A percentile compares a stretch with the other conserved stretches of the same genome.
Conservation (phyloP, 35 echinoderm and acorn worm genomes). For the Holothuria glaberrima region DNA sequence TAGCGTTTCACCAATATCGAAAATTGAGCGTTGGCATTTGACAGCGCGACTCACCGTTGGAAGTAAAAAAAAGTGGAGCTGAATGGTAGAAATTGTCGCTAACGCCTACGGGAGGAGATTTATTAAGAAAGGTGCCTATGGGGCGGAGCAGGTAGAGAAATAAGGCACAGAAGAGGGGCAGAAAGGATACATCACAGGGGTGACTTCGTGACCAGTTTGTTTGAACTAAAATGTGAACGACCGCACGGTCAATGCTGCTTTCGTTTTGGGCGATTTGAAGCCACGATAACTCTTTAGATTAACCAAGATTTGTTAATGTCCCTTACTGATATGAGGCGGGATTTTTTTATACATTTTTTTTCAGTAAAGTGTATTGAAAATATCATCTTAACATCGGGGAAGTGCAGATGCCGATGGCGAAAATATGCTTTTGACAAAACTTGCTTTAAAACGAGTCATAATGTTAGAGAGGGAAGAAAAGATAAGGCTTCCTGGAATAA, state of each 20-base stretch:
- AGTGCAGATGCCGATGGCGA: no score
- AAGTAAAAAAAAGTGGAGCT: constrained; percentile 16
- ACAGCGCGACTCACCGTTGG: neutral
- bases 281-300: no score
- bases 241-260: constrained; percentile 41
- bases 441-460: no score
- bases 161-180: constrained; percentile 52
- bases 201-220: constrained; percentile 38
- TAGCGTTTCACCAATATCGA: constrained; percentile 38
- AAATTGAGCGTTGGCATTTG: constrained; percentile 45
- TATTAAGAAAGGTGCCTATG: constrained; percentile 55
- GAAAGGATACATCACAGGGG: constrained; percentile 39
- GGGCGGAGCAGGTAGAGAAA: constrained; percentile 43
- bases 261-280: constrained; percentile 13
- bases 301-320: no score
- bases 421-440: no score
- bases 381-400: no score
- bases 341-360: no score
- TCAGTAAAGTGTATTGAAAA: no score
- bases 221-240: constrained; percentile 53
- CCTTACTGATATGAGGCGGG: no score
- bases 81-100: constrained; percentile 39
- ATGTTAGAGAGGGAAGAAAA: no score
- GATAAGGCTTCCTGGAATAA: no score
- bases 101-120: constrained; percentile 47